Evolutionary conservation across 2,797 vertebrate species (phyloP).

Genomic region (Peromyscus melanophrys): DNA sequence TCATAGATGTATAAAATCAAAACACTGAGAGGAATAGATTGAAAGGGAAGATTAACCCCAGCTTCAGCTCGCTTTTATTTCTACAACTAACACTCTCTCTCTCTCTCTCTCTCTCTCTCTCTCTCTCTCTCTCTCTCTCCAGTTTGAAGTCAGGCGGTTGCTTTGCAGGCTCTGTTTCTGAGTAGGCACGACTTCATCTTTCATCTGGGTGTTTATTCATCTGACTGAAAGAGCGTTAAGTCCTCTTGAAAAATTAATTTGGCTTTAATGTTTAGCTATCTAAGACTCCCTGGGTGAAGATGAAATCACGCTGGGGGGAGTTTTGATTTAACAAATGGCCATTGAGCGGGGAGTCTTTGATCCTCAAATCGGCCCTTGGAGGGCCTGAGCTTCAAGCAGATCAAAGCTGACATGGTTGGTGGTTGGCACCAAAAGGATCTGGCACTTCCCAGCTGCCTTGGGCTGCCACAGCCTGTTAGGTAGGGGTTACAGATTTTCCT

Average conservation of each 20-base stretch:
- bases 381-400: slow-evolving; percentile 53
- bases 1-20: slow-evolving; percentile 27
- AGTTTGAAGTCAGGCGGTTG: slow-evolving; percentile 51
- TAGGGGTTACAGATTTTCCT: not conserved
- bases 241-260: slow-evolving; percentile 84
- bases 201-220: slow-evolving; percentile 75
- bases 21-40: slow-evolving; percentile 24
- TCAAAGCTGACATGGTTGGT: slow-evolving; percentile 28
- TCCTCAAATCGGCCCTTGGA: slow-evolving; percentile 43
- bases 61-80: slow-evolving; percentile 11
- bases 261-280: slow-evolving; percentile 77
- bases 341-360: slow-evolving; percentile 51
- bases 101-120: not conserved
- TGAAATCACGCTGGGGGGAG: slow-evolving; percentile 79
- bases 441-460: not conserved
- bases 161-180: slow-evolving; percentile 55
- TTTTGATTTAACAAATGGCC: slow-evolving; percentile 76
- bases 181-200: slow-evolving; percentile 60
- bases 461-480: not conserved
- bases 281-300: slow-evolving; percentile 71
- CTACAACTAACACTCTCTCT: not conserved
- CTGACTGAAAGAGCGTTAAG: slow-evolving; percentile 78
- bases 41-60: slow-evolving; percentile 59
- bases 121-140: not conserved
- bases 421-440: not conserved